phyloP scores from a whole-genome alignment of 37 sponge, comb jelly and placozoan genomes.

The Beroe forskalii region DNA sequence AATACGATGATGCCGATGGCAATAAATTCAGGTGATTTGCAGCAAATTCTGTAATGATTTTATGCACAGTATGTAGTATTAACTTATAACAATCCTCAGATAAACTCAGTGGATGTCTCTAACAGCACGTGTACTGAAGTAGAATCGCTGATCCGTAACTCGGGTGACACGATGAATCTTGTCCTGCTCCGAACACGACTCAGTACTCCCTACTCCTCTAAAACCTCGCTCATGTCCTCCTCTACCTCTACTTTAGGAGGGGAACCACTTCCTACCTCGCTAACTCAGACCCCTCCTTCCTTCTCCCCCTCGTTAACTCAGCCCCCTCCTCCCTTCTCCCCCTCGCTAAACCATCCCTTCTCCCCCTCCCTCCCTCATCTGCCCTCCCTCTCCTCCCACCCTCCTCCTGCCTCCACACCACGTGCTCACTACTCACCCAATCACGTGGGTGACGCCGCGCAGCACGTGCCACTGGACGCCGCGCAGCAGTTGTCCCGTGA shows the following conservation, averaged over 20 bases:
- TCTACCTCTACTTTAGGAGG: neutral
- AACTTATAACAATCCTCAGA: too few species aligned
- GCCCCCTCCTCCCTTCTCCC: too few species aligned
- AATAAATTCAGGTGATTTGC: too few species aligned
- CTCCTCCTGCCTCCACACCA: neutral
- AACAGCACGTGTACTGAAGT: slow-evolving; percentile 27
- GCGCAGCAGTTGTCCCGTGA: neutral
- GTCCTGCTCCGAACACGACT: neutral
- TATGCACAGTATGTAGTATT: too few species aligned
- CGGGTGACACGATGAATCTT: slow-evolving; percentile 30
- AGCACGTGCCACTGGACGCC: neutral
- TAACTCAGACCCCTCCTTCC: neutral
- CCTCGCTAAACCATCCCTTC: neutral
- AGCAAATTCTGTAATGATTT: too few species aligned
- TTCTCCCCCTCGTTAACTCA: neutral
- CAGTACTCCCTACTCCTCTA: neutral
- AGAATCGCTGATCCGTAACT: slow-evolving; percentile 47
- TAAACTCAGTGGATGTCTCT: slow-evolving; percentile 12
- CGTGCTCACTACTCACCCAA: neutral
- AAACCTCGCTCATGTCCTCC: too few species aligned
- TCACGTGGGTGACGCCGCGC: neutral
- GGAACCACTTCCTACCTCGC: neutral
- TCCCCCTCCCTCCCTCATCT: neutral
- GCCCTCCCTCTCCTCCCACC: neutral
- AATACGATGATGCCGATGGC: too few species aligned